Percentiles rank a stretch among this genome's conserved stretches.
These are phyloP conservation scores for Falco berigora DNA, from an alignment of 2,797 vertebrate genomes.

Conservation along the genomic window DNA sequence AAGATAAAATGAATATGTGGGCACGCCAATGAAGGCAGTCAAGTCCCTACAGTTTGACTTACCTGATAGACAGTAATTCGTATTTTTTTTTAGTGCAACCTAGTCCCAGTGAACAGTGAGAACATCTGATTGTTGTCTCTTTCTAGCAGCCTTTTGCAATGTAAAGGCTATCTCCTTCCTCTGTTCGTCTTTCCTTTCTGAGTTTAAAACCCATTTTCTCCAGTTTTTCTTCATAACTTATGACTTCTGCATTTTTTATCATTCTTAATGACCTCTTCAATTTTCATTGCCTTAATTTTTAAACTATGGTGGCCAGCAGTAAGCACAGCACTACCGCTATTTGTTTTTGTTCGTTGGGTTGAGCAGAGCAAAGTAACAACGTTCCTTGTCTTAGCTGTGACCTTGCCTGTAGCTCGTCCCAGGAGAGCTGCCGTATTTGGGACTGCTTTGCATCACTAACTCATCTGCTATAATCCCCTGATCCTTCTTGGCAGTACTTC, in stretches of 20 bases:
- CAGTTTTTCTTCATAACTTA: background rate
- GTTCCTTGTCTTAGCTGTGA: background rate
- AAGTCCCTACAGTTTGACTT: background rate
- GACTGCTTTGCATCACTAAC: background rate
- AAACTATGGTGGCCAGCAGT: background rate
- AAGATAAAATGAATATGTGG: background rate
- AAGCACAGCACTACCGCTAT: background rate
- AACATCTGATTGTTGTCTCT: background rate
- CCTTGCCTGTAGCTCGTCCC: accelerated
- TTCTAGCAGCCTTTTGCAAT: background rate
- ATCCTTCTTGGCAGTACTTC: background rate
- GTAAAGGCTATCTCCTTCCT: background rate
- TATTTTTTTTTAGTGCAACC: background rate
- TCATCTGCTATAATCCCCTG: background rate
- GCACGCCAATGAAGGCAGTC: background rate
- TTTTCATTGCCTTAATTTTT: background rate
- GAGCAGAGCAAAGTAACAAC: background rate
- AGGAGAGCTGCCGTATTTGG: background rate
- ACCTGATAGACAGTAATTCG: background rate
- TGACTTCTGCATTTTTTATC: background rate
- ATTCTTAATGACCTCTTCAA: background rate
- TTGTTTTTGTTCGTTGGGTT: background rate
- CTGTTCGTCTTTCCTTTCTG: background rate
- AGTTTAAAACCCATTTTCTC: background rate
- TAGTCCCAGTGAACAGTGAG: background rate